Percentiles rank a stretch among this genome's conserved stretches.
phyloP scores from a whole-genome alignment of 2,888 invertebrate genomes.

The Bellardia pandia region DNA sequence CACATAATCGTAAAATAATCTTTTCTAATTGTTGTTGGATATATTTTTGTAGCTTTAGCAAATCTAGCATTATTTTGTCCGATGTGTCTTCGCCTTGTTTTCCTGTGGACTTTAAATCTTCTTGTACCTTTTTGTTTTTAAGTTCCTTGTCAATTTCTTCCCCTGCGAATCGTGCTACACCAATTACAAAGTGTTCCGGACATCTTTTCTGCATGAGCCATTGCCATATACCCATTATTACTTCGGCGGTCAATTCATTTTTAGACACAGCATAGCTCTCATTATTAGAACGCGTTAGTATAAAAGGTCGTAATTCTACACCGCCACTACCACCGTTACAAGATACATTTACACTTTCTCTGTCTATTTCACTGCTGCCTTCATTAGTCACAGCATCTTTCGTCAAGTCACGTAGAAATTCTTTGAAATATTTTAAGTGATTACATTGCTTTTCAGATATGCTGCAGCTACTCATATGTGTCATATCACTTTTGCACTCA shows the following conservation, averaged over 20 bases:
- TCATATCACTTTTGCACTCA: conserved; percentile 49
- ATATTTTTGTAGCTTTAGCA: conserved; percentile 80
- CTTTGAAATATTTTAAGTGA: conserved; percentile 76
- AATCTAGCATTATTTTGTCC: conserved; percentile 75
- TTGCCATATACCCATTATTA: conserved; percentile 78
- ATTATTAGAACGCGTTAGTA: conserved; percentile 79
- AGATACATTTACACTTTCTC: conserved; percentile 46
- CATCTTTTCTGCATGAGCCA: conserved; percentile 76
- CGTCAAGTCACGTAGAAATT: conserved; percentile 74
- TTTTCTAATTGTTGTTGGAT: conserved; percentile 76
- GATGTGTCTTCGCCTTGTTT: not conserved
- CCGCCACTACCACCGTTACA: conserved; percentile 58
- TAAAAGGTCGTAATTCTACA: conserved; percentile 70
- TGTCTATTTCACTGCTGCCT: conserved; percentile 7
- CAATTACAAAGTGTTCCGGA: conserved; percentile 77
- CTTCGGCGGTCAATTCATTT: conserved; percentile 77
- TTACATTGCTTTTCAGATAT: conserved; percentile 53
- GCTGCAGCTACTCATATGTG: conserved; percentile 51
- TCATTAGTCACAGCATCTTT: conserved; percentile 62
- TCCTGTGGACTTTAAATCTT: conserved; percentile 42
- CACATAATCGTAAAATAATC: conserved; percentile 77
- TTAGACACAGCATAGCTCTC: conserved; percentile 79
- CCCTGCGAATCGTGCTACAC: conserved; percentile 72
- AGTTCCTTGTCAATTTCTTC: conserved; percentile 58
- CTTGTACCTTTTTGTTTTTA: conserved; percentile 60